A percentile compares a stretch with the other conserved stretches of the same genome.
phyloP scores from a whole-genome alignment of 2,113 vertebrate genomes.

The Formicarius rufipectus region DNA sequence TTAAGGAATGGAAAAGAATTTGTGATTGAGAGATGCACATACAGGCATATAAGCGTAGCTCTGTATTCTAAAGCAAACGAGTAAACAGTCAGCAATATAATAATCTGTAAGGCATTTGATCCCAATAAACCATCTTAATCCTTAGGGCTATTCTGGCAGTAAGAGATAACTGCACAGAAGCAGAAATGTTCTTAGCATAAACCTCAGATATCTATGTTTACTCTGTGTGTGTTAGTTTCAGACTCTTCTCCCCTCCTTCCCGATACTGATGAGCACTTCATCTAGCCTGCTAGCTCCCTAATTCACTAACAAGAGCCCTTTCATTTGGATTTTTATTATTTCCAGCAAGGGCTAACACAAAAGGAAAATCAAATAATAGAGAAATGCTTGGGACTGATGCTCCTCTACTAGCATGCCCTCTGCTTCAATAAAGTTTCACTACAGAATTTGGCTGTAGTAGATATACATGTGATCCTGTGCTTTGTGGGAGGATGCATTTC shows the following conservation, averaged over 20 bases:
- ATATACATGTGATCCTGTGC: background rate
- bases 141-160: slow-evolving; percentile 77
- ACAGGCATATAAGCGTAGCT: slow-evolving; percentile 44
- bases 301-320: background rate
- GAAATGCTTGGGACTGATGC: background rate
- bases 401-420: background rate
- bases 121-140: slow-evolving; percentile 81
- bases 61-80: slow-evolving; percentile 67
- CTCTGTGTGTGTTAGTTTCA: slow-evolving; percentile 18
- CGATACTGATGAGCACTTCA: background rate
- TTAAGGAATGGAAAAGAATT: background rate
- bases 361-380: background rate
- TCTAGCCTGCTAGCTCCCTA: background rate
- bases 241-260: background rate
- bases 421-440: background rate
- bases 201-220: slow-evolving; percentile 68
- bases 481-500: background rate
- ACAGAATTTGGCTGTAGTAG: background rate
- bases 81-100: slow-evolving; percentile 72
- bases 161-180: slow-evolving; percentile 75
- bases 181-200: slow-evolving; percentile 76
- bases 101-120: slow-evolving; percentile 78
- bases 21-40: background rate
- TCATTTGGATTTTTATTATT: slow-evolving; percentile 27
- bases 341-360: background rate